phyloP scores from a whole-genome alignment of 2,888 invertebrate genomes.

The Tryphoninae sp. region DNA sequence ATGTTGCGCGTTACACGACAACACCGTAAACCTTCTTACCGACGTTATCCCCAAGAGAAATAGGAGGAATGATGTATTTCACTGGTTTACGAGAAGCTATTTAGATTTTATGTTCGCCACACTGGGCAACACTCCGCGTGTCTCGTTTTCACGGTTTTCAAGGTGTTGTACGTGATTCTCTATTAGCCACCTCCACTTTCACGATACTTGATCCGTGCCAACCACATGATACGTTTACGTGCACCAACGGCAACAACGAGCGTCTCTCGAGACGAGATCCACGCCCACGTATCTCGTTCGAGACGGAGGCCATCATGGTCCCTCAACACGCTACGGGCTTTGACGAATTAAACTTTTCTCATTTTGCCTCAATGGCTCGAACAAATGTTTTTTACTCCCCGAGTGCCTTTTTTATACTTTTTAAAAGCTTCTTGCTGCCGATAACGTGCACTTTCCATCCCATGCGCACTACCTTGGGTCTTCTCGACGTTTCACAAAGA shows the following conservation, averaged over 20 bases:
- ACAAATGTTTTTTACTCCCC: slow-evolving; percentile 18
- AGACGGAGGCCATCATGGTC: not conserved
- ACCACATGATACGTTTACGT: slow-evolving; percentile 17
- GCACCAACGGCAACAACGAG: slow-evolving; percentile 10
- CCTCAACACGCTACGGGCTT: not conserved
- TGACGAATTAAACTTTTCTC: slow-evolving; percentile 56
- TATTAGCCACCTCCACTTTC: slow-evolving; percentile 31
- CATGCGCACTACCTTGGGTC: not conserved
- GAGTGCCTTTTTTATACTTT: slow-evolving; percentile 13
- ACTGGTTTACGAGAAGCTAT: slow-evolving; percentile 69
- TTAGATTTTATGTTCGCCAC: slow-evolving; percentile 69
- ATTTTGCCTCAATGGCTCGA: slow-evolving; percentile 22
- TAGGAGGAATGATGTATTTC: slow-evolving; percentile 63
- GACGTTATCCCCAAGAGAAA: slow-evolving; percentile 53
- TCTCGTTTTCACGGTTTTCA: slow-evolving; percentile 57
- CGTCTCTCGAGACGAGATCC: not conserved
- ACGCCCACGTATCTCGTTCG: slow-evolving; percentile 21
- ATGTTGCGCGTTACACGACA: slow-evolving; percentile 29
- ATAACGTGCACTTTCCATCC: slow-evolving; percentile 27
- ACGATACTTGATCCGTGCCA: slow-evolving; percentile 12
- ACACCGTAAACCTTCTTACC: slow-evolving; percentile 29
- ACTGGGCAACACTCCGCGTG: slow-evolving; percentile 25
- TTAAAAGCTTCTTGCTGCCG: slow-evolving; percentile 19
- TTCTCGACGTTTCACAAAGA: too few relatives aligned
- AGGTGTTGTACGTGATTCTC: slow-evolving; percentile 48